Conservation (phyloP, 2,888 invertebrate genomes). For the Trilocha varians region DNA sequence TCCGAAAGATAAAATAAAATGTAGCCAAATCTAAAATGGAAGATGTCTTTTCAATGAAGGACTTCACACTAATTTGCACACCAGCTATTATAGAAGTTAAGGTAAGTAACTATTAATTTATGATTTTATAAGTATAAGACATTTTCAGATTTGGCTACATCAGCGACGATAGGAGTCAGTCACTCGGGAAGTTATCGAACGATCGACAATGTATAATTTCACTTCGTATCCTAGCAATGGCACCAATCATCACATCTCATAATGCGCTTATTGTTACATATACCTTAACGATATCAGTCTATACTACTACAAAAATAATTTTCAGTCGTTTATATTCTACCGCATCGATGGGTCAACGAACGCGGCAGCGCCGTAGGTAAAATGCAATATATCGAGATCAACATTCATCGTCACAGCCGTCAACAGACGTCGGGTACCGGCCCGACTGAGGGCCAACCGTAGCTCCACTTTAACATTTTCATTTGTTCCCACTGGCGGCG, state of each 20-base stretch:
- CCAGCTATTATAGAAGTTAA: too few relatives aligned
- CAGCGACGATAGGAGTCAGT: slow-evolving; percentile 66
- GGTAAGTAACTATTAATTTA: too few relatives aligned
- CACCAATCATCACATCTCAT: slow-evolving; percentile 72
- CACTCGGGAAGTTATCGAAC: slow-evolving; percentile 46
- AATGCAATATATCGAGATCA: slow-evolving; percentile 62
- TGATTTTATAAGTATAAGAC: too few relatives aligned
- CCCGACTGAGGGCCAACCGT: slow-evolving; percentile 73
- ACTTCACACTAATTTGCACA: too few relatives aligned
- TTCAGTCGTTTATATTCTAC: slow-evolving; percentile 68
- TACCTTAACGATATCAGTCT: slow-evolving; percentile 68
- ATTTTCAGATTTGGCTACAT: neutral
- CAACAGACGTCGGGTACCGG: too few relatives aligned
- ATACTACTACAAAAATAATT: slow-evolving; percentile 73
- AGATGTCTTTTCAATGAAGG: too few relatives aligned
- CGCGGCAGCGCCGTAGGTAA: slow-evolving; percentile 29
- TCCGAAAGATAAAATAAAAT: slow-evolving; percentile 1
- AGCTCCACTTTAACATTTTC: slow-evolving; percentile 85
- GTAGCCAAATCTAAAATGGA: neutral
- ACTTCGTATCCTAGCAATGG: slow-evolving; percentile 69
- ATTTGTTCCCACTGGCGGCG: slow-evolving; percentile 86
- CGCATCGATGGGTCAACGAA: slow-evolving; percentile 48
- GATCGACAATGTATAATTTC: slow-evolving; percentile 47
- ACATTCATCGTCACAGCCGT: slow-evolving; percentile 23
- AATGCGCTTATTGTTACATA: slow-evolving; percentile 56